These are phyloP conservation scores for Lagodon rhomboides DNA, from an alignment of 2,797 vertebrate species.

Conservation along the genomic window DNA sequence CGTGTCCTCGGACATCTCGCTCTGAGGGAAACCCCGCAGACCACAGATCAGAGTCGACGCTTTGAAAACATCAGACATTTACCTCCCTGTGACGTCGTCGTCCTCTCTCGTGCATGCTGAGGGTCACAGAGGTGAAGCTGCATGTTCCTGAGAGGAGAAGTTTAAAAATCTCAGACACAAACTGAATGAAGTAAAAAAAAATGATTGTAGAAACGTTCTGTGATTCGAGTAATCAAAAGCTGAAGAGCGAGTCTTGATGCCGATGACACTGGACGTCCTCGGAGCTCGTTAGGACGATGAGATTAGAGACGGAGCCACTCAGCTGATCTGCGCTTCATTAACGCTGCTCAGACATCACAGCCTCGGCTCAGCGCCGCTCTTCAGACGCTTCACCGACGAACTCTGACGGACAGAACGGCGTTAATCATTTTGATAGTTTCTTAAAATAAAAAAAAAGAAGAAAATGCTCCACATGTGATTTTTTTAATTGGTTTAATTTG, in stretches of 20 bases:
- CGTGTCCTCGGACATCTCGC: slow-evolving; percentile 90
- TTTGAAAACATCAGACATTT: slow-evolving; percentile 1
- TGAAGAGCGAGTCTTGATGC: slow-evolving; percentile 17
- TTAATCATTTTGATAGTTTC: slow-evolving; percentile 25
- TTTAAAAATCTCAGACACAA: neutral
- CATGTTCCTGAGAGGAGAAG: neutral
- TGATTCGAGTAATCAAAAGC: slow-evolving; percentile 25
- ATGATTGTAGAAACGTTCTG: slow-evolving; percentile 16
- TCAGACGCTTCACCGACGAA: neutral
- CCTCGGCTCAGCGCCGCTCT: slow-evolving; percentile 2
- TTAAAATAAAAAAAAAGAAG: neutral
- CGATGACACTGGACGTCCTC: slow-evolving; percentile 40
- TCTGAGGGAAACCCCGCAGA: slow-evolving; percentile 76
- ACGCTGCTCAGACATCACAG: neutral
- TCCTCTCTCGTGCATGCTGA: neutral
- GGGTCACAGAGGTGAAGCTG: slow-evolving; percentile 8
- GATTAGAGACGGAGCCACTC: neutral
- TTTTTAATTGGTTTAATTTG: slow-evolving; percentile 43
- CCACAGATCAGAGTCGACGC: neutral
- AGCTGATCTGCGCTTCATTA: slow-evolving; percentile 6
- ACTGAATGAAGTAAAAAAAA: neutral
- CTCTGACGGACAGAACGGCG: neutral
- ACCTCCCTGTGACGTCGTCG: neutral
- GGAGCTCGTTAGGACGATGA: slow-evolving; percentile 33
- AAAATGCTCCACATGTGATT: slow-evolving; percentile 17